phyloP scores from a whole-genome alignment of 1,140 invertebrate species.

The Lanistes nyassanus region DNA sequence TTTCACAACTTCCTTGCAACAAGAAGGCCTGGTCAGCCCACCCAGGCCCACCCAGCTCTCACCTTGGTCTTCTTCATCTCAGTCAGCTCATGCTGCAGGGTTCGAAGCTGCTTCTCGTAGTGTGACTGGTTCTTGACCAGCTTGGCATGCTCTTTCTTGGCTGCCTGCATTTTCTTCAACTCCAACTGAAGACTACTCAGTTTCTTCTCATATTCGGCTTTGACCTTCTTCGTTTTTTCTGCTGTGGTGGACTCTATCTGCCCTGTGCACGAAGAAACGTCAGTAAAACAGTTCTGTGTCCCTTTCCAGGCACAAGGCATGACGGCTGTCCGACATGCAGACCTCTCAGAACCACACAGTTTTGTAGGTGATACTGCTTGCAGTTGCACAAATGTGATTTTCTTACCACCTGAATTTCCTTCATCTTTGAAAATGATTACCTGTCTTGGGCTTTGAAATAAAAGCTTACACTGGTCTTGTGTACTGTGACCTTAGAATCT shows the following conservation, averaged over 20 bases:
- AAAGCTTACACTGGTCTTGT: too few relatives aligned
- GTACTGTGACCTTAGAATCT: too few relatives aligned
- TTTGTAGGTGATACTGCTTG: too few relatives aligned
- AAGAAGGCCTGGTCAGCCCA: too few relatives aligned
- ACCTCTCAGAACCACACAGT: too few relatives aligned
- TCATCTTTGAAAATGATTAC: too few relatives aligned
- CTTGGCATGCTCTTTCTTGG: slow-evolving; percentile 89
- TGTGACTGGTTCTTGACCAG: slow-evolving; percentile 85
- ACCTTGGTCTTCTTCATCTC: slow-evolving; percentile 90
- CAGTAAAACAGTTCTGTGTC: background rate
- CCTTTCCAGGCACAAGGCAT: background rate
- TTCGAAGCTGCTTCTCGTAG: slow-evolving; percentile 83
- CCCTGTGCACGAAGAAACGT: background rate
- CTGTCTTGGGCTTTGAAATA: too few relatives aligned
- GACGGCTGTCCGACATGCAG: too few relatives aligned
- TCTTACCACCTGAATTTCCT: too few relatives aligned
- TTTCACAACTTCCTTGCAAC: too few relatives aligned
- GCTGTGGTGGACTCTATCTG: slow-evolving; percentile 21
- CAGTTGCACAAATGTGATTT: too few relatives aligned
- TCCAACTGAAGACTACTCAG: slow-evolving; percentile 86
- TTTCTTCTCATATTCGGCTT: slow-evolving; percentile 91
- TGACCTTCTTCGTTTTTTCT: slow-evolving; percentile 86
- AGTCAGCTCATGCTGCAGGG: slow-evolving; percentile 81
- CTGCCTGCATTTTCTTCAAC: slow-evolving; percentile 85
- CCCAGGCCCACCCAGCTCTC: too few relatives aligned